phyloP scores from a whole-genome alignment of 2,113 vertebrate genomes.

The Engystomops pustulosus region DNA sequence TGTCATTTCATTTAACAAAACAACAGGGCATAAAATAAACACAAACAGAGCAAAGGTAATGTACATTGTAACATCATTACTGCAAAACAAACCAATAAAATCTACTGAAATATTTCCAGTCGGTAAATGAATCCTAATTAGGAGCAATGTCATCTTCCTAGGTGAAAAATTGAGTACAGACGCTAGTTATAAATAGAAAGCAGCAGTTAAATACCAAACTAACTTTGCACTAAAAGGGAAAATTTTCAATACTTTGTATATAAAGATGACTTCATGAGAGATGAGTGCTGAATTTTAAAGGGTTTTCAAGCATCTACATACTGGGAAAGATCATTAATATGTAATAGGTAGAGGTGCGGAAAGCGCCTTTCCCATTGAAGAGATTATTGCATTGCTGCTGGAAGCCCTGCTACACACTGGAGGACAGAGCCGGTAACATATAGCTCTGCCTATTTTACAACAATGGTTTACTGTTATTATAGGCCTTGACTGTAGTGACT shows the following conservation, averaged over 20 bases:
- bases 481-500: too few species aligned
- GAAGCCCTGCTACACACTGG: too few species aligned
- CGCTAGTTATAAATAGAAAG: not conserved
- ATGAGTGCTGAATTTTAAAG: not conserved
- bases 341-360: too few species aligned
- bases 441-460: too few species aligned
- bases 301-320: too few species aligned
- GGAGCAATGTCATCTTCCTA: not conserved
- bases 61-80: constrained; percentile 18
- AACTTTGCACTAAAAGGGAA: not conserved
- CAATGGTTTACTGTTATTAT: too few species aligned
- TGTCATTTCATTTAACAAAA: constrained; percentile 37
- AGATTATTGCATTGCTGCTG: too few species aligned
- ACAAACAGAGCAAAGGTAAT: constrained; percentile 26
- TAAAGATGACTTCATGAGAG: not conserved
- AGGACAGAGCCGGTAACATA: too few species aligned
- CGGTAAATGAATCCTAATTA: not conserved
- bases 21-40: constrained; percentile 26
- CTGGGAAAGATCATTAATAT: too few species aligned
- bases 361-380: too few species aligned
- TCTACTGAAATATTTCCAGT: not conserved
- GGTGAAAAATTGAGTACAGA: not conserved
- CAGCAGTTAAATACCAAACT: not conserved
- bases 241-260: not conserved
- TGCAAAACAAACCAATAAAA: constrained; percentile 18